These are phyloP conservation scores for Ctenochaetus hawaiiensis DNA, from an alignment of 2,797 vertebrate species.

Conservation along the genomic window DNA sequence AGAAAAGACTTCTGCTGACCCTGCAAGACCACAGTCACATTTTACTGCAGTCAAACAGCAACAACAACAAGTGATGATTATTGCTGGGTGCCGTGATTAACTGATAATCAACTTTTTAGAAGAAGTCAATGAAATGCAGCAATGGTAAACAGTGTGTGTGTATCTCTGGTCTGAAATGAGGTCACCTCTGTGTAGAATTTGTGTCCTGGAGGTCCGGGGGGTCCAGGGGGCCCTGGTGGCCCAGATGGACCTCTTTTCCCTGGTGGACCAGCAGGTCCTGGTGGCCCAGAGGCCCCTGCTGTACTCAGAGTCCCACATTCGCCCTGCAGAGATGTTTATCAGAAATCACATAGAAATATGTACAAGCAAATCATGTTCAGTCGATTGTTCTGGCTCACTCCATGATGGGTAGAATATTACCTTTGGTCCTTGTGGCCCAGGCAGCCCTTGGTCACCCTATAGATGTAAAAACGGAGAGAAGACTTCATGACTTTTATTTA, in stretches of 20 bases:
- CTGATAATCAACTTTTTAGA: too few species aligned
- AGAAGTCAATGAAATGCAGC: too few species aligned
- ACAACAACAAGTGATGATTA: too few species aligned
- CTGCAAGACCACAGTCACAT: too few species aligned
- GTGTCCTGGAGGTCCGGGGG: slow-evolving; percentile 83
- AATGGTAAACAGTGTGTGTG: too few species aligned
- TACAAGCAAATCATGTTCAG: background rate
- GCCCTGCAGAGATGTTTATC: slow-evolving; percentile 82
- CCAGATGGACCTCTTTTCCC: slow-evolving; percentile 87
- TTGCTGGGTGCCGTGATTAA: too few species aligned
- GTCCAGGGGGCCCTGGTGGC: slow-evolving; percentile 88
- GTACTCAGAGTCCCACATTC: slow-evolving; percentile 85
- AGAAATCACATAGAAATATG: background rate
- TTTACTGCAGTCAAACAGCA: too few species aligned
- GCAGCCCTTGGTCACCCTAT: slow-evolving; percentile 89
- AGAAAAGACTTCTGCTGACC: too few species aligned
- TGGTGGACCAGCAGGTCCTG: slow-evolving; percentile 83
- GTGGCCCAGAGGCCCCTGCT: slow-evolving; percentile 82
- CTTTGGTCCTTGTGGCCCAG: slow-evolving; percentile 89
- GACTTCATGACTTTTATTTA: background rate
- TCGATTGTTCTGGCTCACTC: background rate
- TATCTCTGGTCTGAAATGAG: background rate
- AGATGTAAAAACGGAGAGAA: slow-evolving; percentile 10
- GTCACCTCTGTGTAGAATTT: slow-evolving; percentile 87
- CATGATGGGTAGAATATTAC: slow-evolving; percentile 68